phyloP scores from a whole-genome alignment of 2,797 vertebrate genomes.

The Myioborus melanocephalus region DNA sequence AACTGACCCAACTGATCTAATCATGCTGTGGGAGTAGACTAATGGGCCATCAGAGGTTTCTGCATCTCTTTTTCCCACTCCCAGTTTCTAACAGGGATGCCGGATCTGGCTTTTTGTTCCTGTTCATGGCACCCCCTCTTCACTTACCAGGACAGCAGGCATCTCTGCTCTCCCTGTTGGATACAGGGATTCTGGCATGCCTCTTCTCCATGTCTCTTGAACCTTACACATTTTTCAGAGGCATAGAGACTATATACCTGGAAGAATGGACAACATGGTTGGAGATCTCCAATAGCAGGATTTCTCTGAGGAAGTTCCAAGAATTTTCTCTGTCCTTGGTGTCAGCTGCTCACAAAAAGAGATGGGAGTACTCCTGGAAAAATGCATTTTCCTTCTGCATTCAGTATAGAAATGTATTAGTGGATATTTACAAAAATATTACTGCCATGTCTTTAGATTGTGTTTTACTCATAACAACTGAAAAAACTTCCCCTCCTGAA shows the following conservation, averaged over 20 bases:
- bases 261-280: neutral
- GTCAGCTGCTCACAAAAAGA: neutral
- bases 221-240: neutral
- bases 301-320: neutral
- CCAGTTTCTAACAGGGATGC: neutral
- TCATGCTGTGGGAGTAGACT: neutral
- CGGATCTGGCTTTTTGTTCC: neutral
- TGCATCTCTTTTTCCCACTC: neutral
- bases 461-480: neutral
- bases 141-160: neutral
- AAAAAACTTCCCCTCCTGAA: neutral
- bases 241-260: neutral
- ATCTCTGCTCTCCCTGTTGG: neutral
- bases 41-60: neutral
- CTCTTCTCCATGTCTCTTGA: neutral
- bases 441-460: neutral
- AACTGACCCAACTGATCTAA: neutral
- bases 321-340: neutral
- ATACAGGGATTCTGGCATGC: neutral
- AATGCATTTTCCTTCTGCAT: neutral
- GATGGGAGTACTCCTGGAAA: neutral
- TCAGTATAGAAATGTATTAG: neutral
- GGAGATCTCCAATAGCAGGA: neutral
- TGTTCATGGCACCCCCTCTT: neutral
- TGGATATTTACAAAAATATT: neutral